Percentiles rank a stretch among this genome's conserved stretches.
Evolutionary conservation across 2,888 invertebrate species (phyloP).

Genomic region (Perizoma flavofasciatum): DNA sequence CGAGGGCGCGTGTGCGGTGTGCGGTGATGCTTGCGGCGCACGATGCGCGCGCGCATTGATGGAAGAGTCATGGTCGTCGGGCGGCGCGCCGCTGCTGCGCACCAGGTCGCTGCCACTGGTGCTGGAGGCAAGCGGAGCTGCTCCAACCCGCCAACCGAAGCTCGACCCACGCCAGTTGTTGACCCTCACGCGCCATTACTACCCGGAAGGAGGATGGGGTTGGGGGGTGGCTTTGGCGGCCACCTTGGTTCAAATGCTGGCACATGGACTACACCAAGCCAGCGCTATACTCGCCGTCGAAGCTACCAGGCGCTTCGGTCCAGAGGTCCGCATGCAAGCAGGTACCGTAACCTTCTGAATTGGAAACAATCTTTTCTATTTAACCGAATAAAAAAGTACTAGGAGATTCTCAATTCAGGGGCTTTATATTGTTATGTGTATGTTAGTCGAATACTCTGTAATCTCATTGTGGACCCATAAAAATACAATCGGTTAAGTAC

Average conservation of each 20-base stretch:
- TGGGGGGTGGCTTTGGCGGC: slow-evolving; percentile 91
- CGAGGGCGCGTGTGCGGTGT: slow-evolving; percentile 54
- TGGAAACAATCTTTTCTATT: too few relatives aligned
- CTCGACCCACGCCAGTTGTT: slow-evolving; percentile 84
- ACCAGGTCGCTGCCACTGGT: slow-evolving; percentile 87
- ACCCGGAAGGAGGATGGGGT: slow-evolving; percentile 95
- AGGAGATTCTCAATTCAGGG: background rate
- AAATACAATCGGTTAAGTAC: too few relatives aligned
- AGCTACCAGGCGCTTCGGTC: slow-evolving; percentile 84
- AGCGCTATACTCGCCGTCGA: slow-evolving; percentile 85
- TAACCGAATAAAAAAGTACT: too few relatives aligned
- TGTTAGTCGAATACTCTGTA: too few relatives aligned
- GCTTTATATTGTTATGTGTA: too few relatives aligned
- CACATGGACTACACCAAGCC: slow-evolving; percentile 90
- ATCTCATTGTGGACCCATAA: too few relatives aligned
- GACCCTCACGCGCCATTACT: slow-evolving; percentile 91
- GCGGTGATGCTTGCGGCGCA: slow-evolving; percentile 73
- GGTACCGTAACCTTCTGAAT: slow-evolving; percentile 68
- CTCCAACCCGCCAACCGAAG: slow-evolving; percentile 75
- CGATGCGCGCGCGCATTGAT: slow-evolving; percentile 78
- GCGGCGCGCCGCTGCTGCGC: slow-evolving; percentile 85
- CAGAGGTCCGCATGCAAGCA: slow-evolving; percentile 85
- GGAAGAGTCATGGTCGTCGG: slow-evolving; percentile 84
- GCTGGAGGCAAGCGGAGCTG: slow-evolving; percentile 78
- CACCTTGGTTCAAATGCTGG: slow-evolving; percentile 88